Percentiles rank a stretch among this genome's conserved stretches.
phyloP scores from a whole-genome alignment of 2,113 vertebrate genomes.

The Rhinoptilus africanus region DNA sequence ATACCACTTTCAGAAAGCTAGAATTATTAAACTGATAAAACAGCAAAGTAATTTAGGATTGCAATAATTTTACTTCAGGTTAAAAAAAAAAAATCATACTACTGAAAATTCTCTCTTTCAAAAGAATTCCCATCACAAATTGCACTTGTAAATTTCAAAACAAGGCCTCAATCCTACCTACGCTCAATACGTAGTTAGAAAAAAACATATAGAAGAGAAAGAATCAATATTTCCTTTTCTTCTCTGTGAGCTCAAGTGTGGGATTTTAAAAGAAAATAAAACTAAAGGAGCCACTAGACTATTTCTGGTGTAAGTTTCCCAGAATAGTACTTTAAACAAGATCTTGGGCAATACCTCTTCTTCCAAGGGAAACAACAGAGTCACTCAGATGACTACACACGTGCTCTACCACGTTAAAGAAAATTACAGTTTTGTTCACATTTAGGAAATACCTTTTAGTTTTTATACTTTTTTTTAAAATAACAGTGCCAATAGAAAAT shows the following conservation, averaged over 20 bases:
- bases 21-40: not conserved
- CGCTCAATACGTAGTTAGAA: not conserved
- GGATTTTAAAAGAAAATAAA: not conserved
- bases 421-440: not conserved
- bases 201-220: not conserved
- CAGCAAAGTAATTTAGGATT: not conserved
- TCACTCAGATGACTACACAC: not conserved
- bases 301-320: not conserved
- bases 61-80: not conserved
- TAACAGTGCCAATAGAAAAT: not conserved
- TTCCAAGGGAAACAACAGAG: not conserved
- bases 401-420: not conserved
- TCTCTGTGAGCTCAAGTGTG: not conserved
- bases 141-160: not conserved
- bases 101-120: not conserved
- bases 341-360: not conserved
- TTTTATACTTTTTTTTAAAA: not conserved
- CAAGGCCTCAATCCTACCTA: not conserved
- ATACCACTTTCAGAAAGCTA: not conserved
- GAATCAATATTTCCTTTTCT: not conserved
- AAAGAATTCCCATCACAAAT: not conserved
- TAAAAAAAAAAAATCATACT: not conserved
- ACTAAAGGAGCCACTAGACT: not conserved
- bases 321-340: not conserved
- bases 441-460: not conserved